Conservation (phyloP, 2,888 invertebrate species). For the Chrysina gloriosa region DNA sequence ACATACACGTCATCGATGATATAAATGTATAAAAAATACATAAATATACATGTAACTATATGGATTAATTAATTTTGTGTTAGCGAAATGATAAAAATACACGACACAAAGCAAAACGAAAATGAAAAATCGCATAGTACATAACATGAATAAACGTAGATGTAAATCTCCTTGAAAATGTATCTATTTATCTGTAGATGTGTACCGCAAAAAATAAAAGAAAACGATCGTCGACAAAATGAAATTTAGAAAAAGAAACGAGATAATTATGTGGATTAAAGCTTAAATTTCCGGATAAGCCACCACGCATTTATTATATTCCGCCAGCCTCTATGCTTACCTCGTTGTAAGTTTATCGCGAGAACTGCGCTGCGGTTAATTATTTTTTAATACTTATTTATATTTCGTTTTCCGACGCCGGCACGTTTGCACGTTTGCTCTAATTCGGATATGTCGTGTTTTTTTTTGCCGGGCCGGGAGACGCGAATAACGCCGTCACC, state of each 20-base stretch:
- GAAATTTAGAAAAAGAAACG: background rate
- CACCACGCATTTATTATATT: too few species aligned
- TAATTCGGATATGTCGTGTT: constrained; percentile 15
- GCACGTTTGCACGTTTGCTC: background rate
- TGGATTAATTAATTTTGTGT: constrained; percentile 1
- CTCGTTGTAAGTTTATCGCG: too few species aligned
- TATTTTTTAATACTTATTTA: too few species aligned
- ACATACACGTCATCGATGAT: constrained; percentile 7
- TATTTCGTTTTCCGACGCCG: background rate
- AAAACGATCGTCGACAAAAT: background rate
- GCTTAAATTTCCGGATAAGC: too few species aligned
- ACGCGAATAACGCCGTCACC: background rate
- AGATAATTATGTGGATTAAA: background rate
- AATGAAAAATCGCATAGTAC: background rate
- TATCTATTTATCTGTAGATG: constrained; percentile 2
- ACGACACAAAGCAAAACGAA: background rate
- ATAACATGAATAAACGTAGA: background rate
- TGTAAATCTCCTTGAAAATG: constrained; percentile 2
- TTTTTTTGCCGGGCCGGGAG: background rate
- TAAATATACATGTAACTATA: constrained; percentile 2
- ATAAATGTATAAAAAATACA: constrained; percentile 9
- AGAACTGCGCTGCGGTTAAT: too few species aligned
- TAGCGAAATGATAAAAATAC: background rate
- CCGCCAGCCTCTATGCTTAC: too few species aligned
- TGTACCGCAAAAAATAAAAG: background rate